These are phyloP conservation scores for Carassius carassius DNA, from an alignment of 2,113 vertebrate species.

Conservation along the genomic window DNA sequence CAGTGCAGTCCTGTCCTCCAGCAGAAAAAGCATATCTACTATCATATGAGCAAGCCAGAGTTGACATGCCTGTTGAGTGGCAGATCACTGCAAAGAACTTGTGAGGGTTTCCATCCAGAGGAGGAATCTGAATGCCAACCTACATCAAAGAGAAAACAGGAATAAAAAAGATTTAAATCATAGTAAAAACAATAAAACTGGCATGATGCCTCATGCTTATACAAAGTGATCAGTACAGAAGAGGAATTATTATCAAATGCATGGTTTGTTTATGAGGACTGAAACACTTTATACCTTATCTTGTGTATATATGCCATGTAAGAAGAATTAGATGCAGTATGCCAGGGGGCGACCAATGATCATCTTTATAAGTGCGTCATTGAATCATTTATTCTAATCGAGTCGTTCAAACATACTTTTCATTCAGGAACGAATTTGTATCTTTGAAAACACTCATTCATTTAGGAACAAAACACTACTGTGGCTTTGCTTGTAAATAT, in stretches of 20 bases:
- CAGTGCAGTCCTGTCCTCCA: constrained; percentile 78
- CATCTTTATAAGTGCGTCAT: not conserved
- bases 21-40: constrained; percentile 83
- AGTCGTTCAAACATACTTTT: too few relatives aligned
- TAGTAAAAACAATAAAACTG: not conserved
- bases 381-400: not conserved
- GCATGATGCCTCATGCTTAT: not conserved
- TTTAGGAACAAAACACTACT: too few relatives aligned
- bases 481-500: not conserved
- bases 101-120: constrained; percentile 90
- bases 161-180: not conserved
- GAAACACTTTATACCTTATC: constrained; percentile 79
- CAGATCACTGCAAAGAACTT: constrained; percentile 84
- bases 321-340: constrained; percentile 52
- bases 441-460: too few relatives aligned
- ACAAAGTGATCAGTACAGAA: not conserved
- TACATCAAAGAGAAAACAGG: constrained; percentile 55
- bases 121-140: constrained; percentile 93
- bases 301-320: constrained; percentile 83
- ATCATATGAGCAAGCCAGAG: constrained; percentile 79
- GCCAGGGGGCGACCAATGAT: too few relatives aligned
- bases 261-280: not conserved
- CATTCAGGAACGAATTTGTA: too few relatives aligned
- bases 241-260: not conserved
- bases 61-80: constrained; percentile 78